Conservation (phyloP, 2,888 invertebrate species). For the Xestia sexstrigata region DNA sequence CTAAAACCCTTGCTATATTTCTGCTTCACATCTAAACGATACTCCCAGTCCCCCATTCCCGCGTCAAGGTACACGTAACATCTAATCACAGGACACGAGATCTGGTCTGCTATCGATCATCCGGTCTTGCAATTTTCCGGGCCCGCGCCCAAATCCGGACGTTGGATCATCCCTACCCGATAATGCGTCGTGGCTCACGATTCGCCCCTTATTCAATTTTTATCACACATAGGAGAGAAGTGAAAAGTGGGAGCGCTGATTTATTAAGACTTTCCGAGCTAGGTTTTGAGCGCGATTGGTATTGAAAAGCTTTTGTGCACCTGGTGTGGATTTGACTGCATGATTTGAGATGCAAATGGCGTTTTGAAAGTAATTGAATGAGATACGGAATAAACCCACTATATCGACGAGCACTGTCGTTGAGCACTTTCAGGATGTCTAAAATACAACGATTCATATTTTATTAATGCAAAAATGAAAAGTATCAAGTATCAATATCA, state of each 20-base stretch:
- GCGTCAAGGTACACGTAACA: conserved; percentile 40
- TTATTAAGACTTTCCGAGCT: conserved; percentile 42
- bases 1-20: background rate
- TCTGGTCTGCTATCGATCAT: conserved; percentile 84
- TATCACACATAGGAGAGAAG: conserved; percentile 48
- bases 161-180: conserved; percentile 79
- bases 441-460: background rate
- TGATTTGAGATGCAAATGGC: conserved; percentile 37
- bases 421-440: background rate
- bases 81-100: conserved; percentile 78
- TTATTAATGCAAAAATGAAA: background rate
- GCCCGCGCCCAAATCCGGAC: conserved; percentile 76
- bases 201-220: conserved; percentile 66
- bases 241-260: conserved; percentile 48
- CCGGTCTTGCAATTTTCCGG: conserved; percentile 78
- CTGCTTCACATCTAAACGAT: background rate
- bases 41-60: background rate
- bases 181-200: conserved; percentile 79
- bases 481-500: background rate
- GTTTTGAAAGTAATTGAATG: conserved; percentile 13
- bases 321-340: conserved; percentile 41
- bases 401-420: background rate
- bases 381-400: background rate
- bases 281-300: conserved; percentile 28
- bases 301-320: conserved; percentile 43